A percentile compares a stretch with the other conserved stretches of the same genome.
Conservation (phyloP, 2,113 vertebrate species). For the Baryphthengus martii region DNA sequence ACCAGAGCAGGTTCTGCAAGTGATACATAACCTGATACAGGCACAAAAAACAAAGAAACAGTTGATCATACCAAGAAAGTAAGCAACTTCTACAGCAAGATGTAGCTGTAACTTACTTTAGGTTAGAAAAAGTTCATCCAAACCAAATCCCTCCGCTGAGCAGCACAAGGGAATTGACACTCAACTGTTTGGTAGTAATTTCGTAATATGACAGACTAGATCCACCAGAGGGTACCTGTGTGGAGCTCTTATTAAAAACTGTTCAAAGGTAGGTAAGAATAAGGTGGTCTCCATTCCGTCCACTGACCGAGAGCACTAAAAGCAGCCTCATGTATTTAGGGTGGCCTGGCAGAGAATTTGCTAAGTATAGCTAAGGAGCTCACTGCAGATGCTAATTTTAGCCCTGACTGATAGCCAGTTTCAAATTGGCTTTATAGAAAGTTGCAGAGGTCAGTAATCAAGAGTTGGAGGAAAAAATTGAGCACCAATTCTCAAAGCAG, state of each 20-base stretch:
- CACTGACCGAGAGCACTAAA: neutral
- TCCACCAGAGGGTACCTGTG: neutral
- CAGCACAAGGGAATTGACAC: neutral
- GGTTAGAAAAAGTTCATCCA: neutral
- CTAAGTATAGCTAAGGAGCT: neutral
- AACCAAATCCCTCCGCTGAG: neutral
- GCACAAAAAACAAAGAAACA: neutral
- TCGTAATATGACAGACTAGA: neutral
- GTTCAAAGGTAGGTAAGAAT: neutral
- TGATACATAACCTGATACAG: neutral
- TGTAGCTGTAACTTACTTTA: neutral
- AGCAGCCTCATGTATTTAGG: neutral
- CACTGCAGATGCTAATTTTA: neutral
- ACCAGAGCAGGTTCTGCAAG: neutral
- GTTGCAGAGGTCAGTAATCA: neutral
- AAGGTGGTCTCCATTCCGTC: neutral
- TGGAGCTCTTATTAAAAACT: neutral
- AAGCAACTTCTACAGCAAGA: neutral
- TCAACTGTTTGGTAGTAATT: neutral
- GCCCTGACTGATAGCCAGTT: neutral
- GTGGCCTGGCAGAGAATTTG: too few species aligned
- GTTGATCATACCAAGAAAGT: neutral
- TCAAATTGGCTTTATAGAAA: neutral
- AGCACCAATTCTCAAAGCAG: neutral
- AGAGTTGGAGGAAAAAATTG: neutral